Percentiles rank a stretch among this genome's conserved stretches.
Evolutionary conservation across 2,888 invertebrate species (phyloP).

Genomic region (Oeneis ivallda): DNA sequence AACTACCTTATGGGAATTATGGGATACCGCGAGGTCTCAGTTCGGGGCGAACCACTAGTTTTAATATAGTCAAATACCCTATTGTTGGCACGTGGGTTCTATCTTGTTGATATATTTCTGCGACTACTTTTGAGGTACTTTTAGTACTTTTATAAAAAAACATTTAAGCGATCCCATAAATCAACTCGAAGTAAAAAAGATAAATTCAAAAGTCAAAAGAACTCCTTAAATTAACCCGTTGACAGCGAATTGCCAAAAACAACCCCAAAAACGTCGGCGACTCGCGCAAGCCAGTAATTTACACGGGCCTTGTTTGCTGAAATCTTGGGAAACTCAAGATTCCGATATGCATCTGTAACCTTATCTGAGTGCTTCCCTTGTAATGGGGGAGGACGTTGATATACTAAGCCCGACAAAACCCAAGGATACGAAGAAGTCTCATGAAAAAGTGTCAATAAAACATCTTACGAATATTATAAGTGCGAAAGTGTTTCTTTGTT

Average conservation of each 20-base stretch:
- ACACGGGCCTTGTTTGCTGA: slow-evolving; percentile 63
- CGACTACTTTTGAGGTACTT: too few relatives aligned
- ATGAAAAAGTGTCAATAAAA: too few relatives aligned
- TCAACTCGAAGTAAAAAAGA: slow-evolving; percentile 12
- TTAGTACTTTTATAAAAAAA: slow-evolving; percentile 20
- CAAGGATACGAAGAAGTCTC: too few relatives aligned
- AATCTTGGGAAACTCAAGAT: slow-evolving; percentile 62
- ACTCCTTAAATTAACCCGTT: slow-evolving; percentile 64
- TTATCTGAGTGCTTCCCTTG: slow-evolving; percentile 47
- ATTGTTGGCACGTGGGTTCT: too few relatives aligned
- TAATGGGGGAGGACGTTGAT: slow-evolving; percentile 25
- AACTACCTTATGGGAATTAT: too few relatives aligned
- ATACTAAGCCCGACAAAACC: not conserved
- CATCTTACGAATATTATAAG: too few relatives aligned
- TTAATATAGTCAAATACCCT: too few relatives aligned
- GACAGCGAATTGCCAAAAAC: slow-evolving; percentile 56
- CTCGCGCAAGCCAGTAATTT: slow-evolving; percentile 62
- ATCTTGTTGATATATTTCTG: too few relatives aligned
- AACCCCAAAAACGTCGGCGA: slow-evolving; percentile 51
- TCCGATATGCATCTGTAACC: slow-evolving; percentile 52
- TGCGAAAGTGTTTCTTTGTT: too few relatives aligned
- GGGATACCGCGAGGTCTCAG: too few relatives aligned
- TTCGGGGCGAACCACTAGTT: too few relatives aligned
- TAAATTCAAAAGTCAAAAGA: slow-evolving; percentile 40
- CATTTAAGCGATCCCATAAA: slow-evolving; percentile 19